A percentile compares a stretch with the other conserved stretches of the same genome.
Evolutionary conservation across 2,888 invertebrate genomes (phyloP).

Genomic region (Melieria picta): DNA sequence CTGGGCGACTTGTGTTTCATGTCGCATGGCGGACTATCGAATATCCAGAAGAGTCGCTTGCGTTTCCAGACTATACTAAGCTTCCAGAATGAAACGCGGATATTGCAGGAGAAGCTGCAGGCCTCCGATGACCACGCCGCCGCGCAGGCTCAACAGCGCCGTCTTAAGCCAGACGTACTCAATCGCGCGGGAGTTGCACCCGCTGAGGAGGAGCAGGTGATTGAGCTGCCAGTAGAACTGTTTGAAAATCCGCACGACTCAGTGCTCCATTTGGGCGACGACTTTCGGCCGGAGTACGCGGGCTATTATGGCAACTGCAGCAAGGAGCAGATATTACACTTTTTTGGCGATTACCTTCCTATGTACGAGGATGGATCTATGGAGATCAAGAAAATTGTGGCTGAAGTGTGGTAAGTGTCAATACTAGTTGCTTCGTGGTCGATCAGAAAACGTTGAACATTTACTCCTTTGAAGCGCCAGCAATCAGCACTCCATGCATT

Average conservation of each 20-base stretch:
- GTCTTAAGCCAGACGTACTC: constrained; percentile 20
- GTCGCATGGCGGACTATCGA: constrained; percentile 46
- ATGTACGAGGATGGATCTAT: constrained; percentile 49
- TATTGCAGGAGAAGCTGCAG: constrained; percentile 44
- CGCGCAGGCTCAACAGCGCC: constrained; percentile 30
- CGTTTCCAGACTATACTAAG: constrained; percentile 47
- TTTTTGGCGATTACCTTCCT: constrained; percentile 51
- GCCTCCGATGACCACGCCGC: constrained; percentile 43
- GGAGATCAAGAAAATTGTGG: constrained; percentile 43
- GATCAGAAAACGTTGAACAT: not conserved
- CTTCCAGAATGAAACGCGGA: constrained; percentile 46
- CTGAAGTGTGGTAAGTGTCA: constrained; percentile 39
- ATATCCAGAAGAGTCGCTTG: constrained; percentile 45
- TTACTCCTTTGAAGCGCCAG: constrained; percentile 23
- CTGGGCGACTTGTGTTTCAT: constrained; percentile 48
- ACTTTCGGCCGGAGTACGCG: constrained; percentile 48
- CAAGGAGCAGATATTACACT: constrained; percentile 45
- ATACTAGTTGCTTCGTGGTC: not conserved
- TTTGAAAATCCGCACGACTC: constrained; percentile 54
- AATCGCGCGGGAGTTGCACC: constrained; percentile 3
- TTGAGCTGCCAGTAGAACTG: constrained; percentile 49
- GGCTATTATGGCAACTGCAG: constrained; percentile 52
- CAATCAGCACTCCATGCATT: constrained; percentile 9
- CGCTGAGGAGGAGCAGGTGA: constrained; percentile 46
- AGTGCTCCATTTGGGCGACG: constrained; percentile 47